These are phyloP conservation scores for Muntiacus muntjak DNA, from an alignment of 2,113 vertebrate species.

Conservation along the genomic window DNA sequence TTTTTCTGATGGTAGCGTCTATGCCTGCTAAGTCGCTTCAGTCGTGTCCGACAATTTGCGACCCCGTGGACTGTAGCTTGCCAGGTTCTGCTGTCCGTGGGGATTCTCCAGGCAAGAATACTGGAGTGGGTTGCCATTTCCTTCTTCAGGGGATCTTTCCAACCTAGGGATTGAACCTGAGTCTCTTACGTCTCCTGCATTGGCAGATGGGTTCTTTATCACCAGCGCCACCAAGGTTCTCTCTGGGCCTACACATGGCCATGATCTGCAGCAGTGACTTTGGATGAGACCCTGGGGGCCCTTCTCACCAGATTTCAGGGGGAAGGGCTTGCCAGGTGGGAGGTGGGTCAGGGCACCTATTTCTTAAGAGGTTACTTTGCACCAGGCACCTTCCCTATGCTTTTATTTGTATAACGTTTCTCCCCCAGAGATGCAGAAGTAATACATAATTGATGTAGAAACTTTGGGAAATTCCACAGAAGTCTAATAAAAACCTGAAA, in stretches of 20 bases:
- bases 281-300: rapidly evolving
- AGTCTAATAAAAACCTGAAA: not conserved
- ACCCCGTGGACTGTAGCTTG: not conserved
- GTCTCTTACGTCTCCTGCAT: not conserved
- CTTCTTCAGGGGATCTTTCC: not conserved
- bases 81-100: not conserved
- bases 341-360: not conserved
- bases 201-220: not conserved
- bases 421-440: not conserved
- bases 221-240: not conserved
- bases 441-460: not conserved
- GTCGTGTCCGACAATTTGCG: rapidly evolving
- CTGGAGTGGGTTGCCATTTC: not conserved
- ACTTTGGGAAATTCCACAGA: not conserved
- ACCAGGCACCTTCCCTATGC: not conserved
- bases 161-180: not conserved
- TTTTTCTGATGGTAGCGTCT: not conserved
- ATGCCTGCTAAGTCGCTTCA: not conserved
- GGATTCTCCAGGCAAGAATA: not conserved
- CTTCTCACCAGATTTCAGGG: rapidly evolving
- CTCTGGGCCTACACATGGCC: not conserved
- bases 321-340: not conserved
- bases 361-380: not conserved
- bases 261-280: not conserved
- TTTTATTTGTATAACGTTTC: not conserved